Base-by-base conservation (phyloP, 2,797 vertebrate genomes). In the Sebastes iracundus region DNA sequence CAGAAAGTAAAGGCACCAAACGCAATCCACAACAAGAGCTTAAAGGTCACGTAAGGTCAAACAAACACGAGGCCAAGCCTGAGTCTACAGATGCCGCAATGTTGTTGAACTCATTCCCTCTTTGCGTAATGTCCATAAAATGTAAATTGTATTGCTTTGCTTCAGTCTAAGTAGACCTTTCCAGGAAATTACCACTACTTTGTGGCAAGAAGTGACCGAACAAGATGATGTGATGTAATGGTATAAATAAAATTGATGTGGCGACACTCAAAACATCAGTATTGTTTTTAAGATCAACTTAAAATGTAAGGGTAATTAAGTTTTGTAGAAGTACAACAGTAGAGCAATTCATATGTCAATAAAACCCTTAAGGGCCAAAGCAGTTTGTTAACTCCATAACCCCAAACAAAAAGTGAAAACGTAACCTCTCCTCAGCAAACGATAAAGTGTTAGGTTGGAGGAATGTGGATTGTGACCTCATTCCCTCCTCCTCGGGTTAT, bases 381-480 rank as follows among this genome's bases (percentile, higher is more conserved):
- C 55, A 18, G 65, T 59, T 35, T 64, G 59, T 83, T 70, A 75
- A 14, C 60, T 66, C 56, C 52, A 42, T 42, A 63, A 42, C 11
- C 64, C 46, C 33, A 46, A 68, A 62, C 28, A 65, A 68, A 74
- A 68, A 61, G 56, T 18, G 49, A 75, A 72, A 65, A 53, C 0
- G 2, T 22, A 75, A 52, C 10, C 27, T 16, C 28, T 53, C 27
- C n/a, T 30, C 38, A 62, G 74, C 14, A 56, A 68, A 60, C 76
- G 58, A 75, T 25, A 42, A 66, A 73, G 69, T 71, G 68, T 66
- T 72, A 35, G 35, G 72, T 79, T 59, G 23, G 42, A 80, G 14
- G 42, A 74, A 25, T 75, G 68, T 70, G 77, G 69, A 82, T 66
- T 87, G 77, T 61, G 89, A 89, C 90, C 88, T 89, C 80, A 72